phyloP scores from a whole-genome alignment of 2,888 invertebrate species.

The Parnassius smintheus region DNA sequence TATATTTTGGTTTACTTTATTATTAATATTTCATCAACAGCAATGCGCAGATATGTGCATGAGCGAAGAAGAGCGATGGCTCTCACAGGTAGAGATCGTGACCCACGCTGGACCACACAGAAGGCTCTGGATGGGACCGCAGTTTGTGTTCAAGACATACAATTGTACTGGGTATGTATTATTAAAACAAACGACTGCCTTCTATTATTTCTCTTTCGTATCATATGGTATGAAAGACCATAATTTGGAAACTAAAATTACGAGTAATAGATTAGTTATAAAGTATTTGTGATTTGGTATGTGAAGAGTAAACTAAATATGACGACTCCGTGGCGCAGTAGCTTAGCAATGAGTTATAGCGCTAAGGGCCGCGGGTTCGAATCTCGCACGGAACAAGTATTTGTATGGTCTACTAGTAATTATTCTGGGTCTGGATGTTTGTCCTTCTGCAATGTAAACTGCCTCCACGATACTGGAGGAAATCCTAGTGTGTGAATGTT shows the following conservation, averaged over 20 bases:
- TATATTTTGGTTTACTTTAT: no score
- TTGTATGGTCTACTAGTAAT: no score
- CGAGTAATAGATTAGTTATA: neutral
- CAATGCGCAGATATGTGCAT: slow-evolving; percentile 67
- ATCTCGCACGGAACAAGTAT: no score
- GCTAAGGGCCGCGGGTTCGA: no score
- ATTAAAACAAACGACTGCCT: neutral
- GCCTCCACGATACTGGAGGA: no score
- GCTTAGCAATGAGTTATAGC: no score
- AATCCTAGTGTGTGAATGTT: no score
- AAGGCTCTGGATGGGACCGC: slow-evolving; percentile 99
- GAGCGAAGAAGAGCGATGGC: slow-evolving; percentile 91
- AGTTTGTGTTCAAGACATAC: slow-evolving; percentile 98
- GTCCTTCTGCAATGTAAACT: no score
- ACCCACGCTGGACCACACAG: slow-evolving; percentile 98
- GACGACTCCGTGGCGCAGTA: no score
- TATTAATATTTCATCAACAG: slow-evolving; percentile 46
- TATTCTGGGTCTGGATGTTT: no score
- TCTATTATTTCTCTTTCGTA: neutral
- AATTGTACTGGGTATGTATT: slow-evolving; percentile 86
- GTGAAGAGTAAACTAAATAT: no score
- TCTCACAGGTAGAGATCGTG: slow-evolving; percentile 97
- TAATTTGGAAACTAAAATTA: neutral
- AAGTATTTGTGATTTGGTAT: neutral
- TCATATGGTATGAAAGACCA: neutral